Percentiles rank a stretch among this genome's conserved stretches.
Evolutionary conservation across 35 echinoderm and acorn worm species (phyloP).

Genomic region (Ophiothrix spiculata): DNA sequence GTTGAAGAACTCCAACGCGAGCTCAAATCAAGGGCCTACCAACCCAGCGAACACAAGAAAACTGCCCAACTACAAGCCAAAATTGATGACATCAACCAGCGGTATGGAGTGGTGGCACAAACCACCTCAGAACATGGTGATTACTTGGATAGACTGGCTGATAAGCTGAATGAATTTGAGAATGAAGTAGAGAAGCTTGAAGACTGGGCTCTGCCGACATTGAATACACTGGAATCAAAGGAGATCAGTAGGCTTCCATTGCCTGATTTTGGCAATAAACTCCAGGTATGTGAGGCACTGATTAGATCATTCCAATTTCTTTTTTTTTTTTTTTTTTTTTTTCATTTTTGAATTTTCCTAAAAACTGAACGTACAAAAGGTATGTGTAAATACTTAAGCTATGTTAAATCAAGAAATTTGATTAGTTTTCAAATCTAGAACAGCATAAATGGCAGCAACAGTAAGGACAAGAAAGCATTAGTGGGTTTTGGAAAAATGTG

Average conservation of each 20-base stretch:
- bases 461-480: no score
- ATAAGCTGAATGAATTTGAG: slow-evolving; percentile 76
- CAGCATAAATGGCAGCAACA: no score
- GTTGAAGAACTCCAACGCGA: slow-evolving; percentile 38
- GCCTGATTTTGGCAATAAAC: slow-evolving; percentile 58
- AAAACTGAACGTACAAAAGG: no score
- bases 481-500: no score
- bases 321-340: no score
- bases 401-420: no score
- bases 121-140: slow-evolving; percentile 53
- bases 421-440: no score
- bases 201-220: slow-evolving; percentile 84
- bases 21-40: slow-evolving; percentile 26
- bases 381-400: no score
- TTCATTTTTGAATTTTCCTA: no score
- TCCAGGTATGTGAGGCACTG: slow-evolving; percentile 45
- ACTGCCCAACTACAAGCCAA: slow-evolving; percentile 75
- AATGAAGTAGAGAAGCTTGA: slow-evolving; percentile 89
- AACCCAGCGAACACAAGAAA: slow-evolving; percentile 75
- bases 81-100: slow-evolving; percentile 57
- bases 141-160: slow-evolving; percentile 56
- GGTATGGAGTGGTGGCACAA: slow-evolving; percentile 44
- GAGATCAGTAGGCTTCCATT: slow-evolving; percentile 62
- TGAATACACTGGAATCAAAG: slow-evolving; percentile 76
- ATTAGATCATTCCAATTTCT: no score